Percentiles rank a stretch among this genome's conserved stretches.
These are phyloP conservation scores for Neoascia interrupta DNA, from an alignment of 2,888 invertebrate genomes.

Conservation along the genomic window DNA sequence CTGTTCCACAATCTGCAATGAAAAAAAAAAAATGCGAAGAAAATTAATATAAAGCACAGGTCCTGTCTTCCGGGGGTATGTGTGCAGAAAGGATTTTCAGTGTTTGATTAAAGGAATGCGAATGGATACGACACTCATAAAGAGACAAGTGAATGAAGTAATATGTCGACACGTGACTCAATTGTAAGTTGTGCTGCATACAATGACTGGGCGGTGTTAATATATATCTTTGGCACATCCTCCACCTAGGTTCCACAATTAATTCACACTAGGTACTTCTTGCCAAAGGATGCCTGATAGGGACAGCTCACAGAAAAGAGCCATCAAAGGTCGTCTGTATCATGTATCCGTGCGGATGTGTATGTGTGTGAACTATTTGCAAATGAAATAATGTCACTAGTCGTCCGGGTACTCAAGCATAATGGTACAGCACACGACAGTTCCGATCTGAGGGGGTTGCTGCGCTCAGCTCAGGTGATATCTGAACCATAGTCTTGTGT, in stretches of 20 bases:
- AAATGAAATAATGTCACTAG: slow-evolving; percentile 59
- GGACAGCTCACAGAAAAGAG: slow-evolving; percentile 1
- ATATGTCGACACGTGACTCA: slow-evolving; percentile 33
- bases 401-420: slow-evolving; percentile 37
- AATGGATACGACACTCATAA: slow-evolving; percentile 1
- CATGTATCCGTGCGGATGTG: background rate
- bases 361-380: slow-evolving; percentile 41
- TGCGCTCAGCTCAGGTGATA: slow-evolving; percentile 15
- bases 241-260: slow-evolving; percentile 15
- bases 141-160: slow-evolving; percentile 24
- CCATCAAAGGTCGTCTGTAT: slow-evolving; percentile 10
- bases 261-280: background rate
- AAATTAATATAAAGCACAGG: slow-evolving; percentile 46
- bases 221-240: slow-evolving; percentile 34
- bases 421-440: background rate
- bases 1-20: slow-evolving; percentile 54
- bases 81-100: background rate
- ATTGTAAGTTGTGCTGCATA: slow-evolving; percentile 22
- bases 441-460: too few relatives aligned
- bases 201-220: too few relatives aligned
- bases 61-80: slow-evolving; percentile 2
- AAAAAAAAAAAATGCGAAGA: slow-evolving; percentile 11
- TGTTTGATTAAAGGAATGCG: slow-evolving; percentile 47
- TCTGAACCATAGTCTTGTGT: slow-evolving; percentile 56
- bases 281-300: background rate